Base-by-base conservation (phyloP, 2,797 vertebrate species). In the Catostomus latipinnis region DNA sequence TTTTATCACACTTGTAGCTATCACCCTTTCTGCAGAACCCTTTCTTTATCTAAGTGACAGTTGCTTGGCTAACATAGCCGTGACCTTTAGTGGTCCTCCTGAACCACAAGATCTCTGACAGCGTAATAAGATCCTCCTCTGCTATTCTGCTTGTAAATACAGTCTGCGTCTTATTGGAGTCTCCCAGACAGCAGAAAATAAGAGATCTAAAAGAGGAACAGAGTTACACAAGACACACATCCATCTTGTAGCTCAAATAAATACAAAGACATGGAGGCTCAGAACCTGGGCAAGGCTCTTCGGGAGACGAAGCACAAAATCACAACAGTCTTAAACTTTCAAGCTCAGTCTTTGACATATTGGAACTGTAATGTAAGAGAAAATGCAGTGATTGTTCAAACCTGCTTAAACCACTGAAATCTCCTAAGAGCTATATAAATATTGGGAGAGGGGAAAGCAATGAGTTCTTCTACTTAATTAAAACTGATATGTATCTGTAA, bases 161-260 rank as follows among this genome's bases (percentile, higher is more conserved):
- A 83, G 79, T 79, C 74, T 83, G 84, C 67, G 34, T 78, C 48
- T 77, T 54, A 61, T 70, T 8, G 62, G 67, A 83, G 76, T 61
- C 76, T 85, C 67, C 62, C 68, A 79, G 71, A 76, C 75, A 83
- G 76, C 79, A 75, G 63, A 81, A 83, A 83, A 83, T 76, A 81
- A 68, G 79, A 81, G 60, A 86, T 86, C 79, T 80, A 80, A 83
- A 83, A 83, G 45, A 82, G 79, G 69, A 85, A 83, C 83, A 80
- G 72, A 46, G 65, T 80, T 82, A 83, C 76, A 82, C 56, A 76
- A 83, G 54, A 76, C 69, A 63, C 56, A 77, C 63, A 74, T 62
- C 45, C 63, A 79, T 54, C 61, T 12, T 66, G 46, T 34, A 63
- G 49, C 63, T 74, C 14, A 70, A 22, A 75, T 46, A 81, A 74